Base-by-base conservation (phyloP, 2,888 invertebrate genomes). In the Drosophila longiperda region DNA sequence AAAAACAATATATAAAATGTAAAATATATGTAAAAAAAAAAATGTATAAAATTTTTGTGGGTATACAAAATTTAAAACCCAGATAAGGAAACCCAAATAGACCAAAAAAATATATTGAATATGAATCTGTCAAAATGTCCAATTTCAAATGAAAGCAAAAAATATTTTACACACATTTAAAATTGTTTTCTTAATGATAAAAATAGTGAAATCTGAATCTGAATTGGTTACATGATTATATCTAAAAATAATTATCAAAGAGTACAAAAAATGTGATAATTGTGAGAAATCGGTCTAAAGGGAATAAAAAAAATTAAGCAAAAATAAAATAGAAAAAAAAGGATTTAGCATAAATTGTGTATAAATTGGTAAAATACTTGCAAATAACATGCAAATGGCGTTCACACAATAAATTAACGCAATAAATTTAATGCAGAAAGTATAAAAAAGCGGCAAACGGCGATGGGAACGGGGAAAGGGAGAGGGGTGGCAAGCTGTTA, bases 371-470 rank as follows among this genome's bases (percentile, higher is more conserved):
- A 33, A 20, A 82, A 78, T 66, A 66, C 60, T 73, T 84, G 77
- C 73, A 82, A 82, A 77, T 84, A 78, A 76, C 82, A 87, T 80
- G 86, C 76, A 84, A 89, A 89, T 84, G 45, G 52, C 63, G 66
- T 52, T 85, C 81, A 78, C 85, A 82, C 83, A 84, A 92, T 90
- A 91, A 90, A 92, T 92, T 84, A 91, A 87, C 79, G 80, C 87
- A 87, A 90, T 91, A 91, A 91, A 92, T 90, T 89, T 69, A 69
- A 42, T 42, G 66, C 48, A 61, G 62, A 45, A 64, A 49, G n/a
- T 48, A 59, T 32, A 54, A 23, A 55, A 32, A 38, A 38, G 48
- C 60, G 50, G 42, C 49, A n/a, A 2, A 33, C 12, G 12, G 12
- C 1, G 34, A 0, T 32, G 15, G 1, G 0, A 1, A 7, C 9